Evolutionary conservation across 2,113 vertebrate species (phyloP).

Genomic region (Pangasianodon hypophthalmus): DNA sequence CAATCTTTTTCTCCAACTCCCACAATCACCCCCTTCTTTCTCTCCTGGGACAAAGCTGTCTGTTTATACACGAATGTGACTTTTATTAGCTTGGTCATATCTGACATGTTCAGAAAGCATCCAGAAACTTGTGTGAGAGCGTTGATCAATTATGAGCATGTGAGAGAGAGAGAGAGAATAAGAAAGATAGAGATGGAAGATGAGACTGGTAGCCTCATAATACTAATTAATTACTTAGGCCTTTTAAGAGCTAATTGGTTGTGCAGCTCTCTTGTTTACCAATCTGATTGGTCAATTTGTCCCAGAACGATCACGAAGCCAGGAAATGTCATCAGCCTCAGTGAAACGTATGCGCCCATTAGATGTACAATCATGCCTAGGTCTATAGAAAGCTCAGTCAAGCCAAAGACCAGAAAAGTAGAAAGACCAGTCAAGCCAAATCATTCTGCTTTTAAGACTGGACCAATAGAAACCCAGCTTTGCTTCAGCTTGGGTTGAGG

Average conservation of each 20-base stretch:
- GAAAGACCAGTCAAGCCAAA: conserved; percentile 58
- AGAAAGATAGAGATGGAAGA: not conserved
- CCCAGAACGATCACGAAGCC: conserved; percentile 47
- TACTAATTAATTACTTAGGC: conserved; percentile 16
- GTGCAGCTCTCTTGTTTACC: conserved; percentile 41
- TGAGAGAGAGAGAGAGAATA: not conserved
- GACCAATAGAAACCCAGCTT: not conserved
- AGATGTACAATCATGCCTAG: conserved; percentile 24
- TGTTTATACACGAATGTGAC: conserved; percentile 59
- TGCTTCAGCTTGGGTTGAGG: conserved; percentile 27
- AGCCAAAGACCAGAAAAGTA: too few species aligned
- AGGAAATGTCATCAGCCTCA: conserved; percentile 28
- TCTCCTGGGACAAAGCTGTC: conserved; percentile 30
- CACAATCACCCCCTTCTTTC: conserved; percentile 28
- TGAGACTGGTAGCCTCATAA: not conserved
- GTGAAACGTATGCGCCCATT: conserved; percentile 6
- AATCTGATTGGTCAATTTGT: conserved; percentile 54
- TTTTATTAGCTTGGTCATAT: conserved; percentile 60
- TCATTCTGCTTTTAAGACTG: conserved; percentile 49
- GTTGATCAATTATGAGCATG: conserved; percentile 45
- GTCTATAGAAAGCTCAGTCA: conserved; percentile 40
- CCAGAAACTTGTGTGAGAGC: conserved; percentile 50
- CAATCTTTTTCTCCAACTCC: not conserved
- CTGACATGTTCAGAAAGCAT: conserved; percentile 54
- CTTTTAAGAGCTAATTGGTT: conserved; percentile 46